These are phyloP conservation scores for Takifugu ocellatus DNA, from an alignment of 2,797 vertebrate genomes.

Conservation along the genomic window DNA sequence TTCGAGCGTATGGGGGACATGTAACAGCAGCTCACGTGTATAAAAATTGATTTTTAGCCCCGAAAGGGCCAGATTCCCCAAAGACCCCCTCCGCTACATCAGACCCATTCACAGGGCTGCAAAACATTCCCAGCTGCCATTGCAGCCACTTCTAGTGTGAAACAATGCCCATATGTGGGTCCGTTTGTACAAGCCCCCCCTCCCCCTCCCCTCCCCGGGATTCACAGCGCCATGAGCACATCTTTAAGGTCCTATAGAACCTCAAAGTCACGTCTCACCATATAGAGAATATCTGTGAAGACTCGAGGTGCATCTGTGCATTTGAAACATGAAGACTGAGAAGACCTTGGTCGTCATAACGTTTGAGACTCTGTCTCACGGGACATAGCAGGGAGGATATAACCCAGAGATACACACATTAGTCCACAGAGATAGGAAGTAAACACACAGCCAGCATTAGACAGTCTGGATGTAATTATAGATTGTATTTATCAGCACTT, in stretches of 20 bases:
- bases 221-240: background rate
- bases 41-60: conserved; percentile 42
- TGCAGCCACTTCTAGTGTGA: background rate
- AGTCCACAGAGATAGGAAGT: background rate
- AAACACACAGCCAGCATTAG: conserved; percentile 12
- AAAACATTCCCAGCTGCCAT: background rate
- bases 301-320: background rate
- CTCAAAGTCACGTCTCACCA: background rate
- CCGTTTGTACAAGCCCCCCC: background rate
- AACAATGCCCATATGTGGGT: conserved; percentile 1
- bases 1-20: conserved; percentile 10
- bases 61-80: conserved; percentile 12
- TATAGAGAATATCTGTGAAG: background rate
- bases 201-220: background rate
- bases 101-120: background rate
- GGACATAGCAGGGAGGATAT: conserved; percentile 30
- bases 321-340: conserved; percentile 56
- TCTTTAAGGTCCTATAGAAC: background rate
- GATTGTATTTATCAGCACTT: conserved; percentile 1
- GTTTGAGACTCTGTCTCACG: conserved; percentile 41
- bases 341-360: conserved; percentile 50
- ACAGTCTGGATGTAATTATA: conserved; percentile 10
- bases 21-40: conserved; percentile 20
- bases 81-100: conserved; percentile 6
- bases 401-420: background rate